A percentile compares a stretch with the other conserved stretches of the same genome.
Conservation (phyloP, 2,888 invertebrate species). For the Tiliacea citrago region DNA sequence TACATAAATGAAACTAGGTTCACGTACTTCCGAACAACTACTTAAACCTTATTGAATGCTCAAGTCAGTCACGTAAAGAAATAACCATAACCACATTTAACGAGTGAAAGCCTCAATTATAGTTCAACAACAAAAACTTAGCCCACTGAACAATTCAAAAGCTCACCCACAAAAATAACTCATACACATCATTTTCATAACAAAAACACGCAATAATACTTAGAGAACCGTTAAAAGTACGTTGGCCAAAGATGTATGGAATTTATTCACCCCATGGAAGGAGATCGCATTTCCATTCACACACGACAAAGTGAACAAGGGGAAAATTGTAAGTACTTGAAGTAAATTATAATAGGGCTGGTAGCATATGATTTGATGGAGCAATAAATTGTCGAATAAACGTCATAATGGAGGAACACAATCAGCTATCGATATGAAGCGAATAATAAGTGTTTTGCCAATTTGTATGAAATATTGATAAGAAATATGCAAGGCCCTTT, state of each 20-base stretch:
- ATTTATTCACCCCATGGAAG: constrained; percentile 80
- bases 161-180: constrained; percentile 62
- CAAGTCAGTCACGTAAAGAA: constrained; percentile 18
- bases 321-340: constrained; percentile 71
- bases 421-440: constrained; percentile 36
- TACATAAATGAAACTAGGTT: constrained; percentile 9
- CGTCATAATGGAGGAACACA: constrained; percentile 47
- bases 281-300: constrained; percentile 78
- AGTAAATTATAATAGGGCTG: constrained; percentile 71
- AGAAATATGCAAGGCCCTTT: not conserved
- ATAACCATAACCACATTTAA: constrained; percentile 32
- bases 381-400: constrained; percentile 65
- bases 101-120: constrained; percentile 41
- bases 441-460: constrained; percentile 47
- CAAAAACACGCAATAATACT: constrained; percentile 77
- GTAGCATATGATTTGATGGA: constrained; percentile 63
- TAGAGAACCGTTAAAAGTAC: constrained; percentile 81
- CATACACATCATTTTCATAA: constrained; percentile 75
- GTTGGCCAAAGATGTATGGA: constrained; percentile 78
- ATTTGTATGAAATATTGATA: constrained; percentile 40
- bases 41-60: constrained; percentile 7
- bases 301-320: constrained; percentile 69
- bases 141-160: constrained; percentile 40
- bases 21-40: not conserved
- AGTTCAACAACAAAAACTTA: constrained; percentile 38